A percentile compares a stretch with the other conserved stretches of the same genome.
These are phyloP conservation scores for Dasysyrphus tricinctus DNA, from an alignment of 2,888 invertebrate genomes.

Conservation along the genomic window DNA sequence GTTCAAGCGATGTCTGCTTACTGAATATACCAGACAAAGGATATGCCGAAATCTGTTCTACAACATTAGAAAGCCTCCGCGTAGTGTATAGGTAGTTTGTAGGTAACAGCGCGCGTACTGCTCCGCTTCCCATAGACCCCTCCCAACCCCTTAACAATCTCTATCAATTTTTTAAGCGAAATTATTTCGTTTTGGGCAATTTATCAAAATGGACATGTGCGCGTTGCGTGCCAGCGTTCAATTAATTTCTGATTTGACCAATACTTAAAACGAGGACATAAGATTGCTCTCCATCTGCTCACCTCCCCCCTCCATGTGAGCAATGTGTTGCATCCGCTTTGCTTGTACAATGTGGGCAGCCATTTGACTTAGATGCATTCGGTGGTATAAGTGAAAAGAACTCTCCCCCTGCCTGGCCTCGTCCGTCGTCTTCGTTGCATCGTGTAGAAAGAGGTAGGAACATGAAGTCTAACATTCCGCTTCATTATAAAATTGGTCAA, in stretches of 20 bases:
- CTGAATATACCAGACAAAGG: constrained; percentile 66
- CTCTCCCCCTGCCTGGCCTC: constrained; percentile 29
- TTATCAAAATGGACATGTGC: constrained; percentile 78
- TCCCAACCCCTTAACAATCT: constrained; percentile 13
- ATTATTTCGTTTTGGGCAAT: constrained; percentile 77
- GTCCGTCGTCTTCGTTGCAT: background rate
- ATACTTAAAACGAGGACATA: constrained; percentile 74
- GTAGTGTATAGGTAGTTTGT: background rate
- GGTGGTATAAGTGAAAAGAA: constrained; percentile 59
- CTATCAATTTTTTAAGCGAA: constrained; percentile 75
- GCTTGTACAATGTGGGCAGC: constrained; percentile 68
- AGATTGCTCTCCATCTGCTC: constrained; percentile 31
- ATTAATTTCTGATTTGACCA: constrained; percentile 78
- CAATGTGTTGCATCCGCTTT: constrained; percentile 67
- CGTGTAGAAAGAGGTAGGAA: constrained; percentile 31
- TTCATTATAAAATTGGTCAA: constrained; percentile 58
- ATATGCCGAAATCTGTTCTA: constrained; percentile 72
- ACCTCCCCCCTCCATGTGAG: constrained; percentile 24
- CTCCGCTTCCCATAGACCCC: too few relatives aligned
- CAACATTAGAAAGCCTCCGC: constrained; percentile 71
- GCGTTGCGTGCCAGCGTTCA: constrained; percentile 77
- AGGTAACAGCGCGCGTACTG: constrained; percentile 1
- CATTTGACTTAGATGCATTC: constrained; percentile 31
- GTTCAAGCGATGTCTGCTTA: constrained; percentile 55
- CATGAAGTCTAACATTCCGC: constrained; percentile 61